Evolutionary conservation across 1,140 invertebrate species (phyloP).

Genomic region (Macrosteles quadrilineatus): DNA sequence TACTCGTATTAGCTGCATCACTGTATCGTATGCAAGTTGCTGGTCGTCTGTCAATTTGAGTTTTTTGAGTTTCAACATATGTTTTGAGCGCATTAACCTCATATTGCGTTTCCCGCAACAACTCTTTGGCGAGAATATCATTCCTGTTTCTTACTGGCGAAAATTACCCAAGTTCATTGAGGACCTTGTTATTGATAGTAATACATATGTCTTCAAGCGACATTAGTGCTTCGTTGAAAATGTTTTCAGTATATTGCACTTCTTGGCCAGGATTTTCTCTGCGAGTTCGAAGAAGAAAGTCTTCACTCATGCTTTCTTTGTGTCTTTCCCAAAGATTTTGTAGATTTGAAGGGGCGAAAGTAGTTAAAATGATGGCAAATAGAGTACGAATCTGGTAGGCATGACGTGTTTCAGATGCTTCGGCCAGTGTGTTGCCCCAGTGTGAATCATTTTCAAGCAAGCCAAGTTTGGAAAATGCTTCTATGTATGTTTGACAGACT

Average conservation of each 20-base stretch:
- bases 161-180: no score
- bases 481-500: constrained; percentile 44
- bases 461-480: constrained; percentile 42
- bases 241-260: not conserved
- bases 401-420: not conserved
- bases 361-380: constrained; percentile 1
- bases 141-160: no score
- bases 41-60: no score
- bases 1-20: no score
- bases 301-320: not conserved
- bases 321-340: not conserved
- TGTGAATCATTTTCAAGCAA: constrained; percentile 47
- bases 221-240: not conserved
- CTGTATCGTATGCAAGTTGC: no score
- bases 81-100: no score
- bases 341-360: not conserved
- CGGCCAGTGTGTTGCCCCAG: constrained; percentile 37
- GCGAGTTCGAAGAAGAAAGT: not conserved
- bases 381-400: not conserved
- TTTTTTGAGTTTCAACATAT: no score
- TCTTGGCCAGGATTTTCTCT: not conserved
- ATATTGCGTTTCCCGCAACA: no score
- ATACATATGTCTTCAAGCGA: no score
- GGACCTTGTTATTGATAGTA: no score
- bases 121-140: no score